Conservation (phyloP, 2,888 invertebrate genomes). For the Clanis bilineata region DNA sequence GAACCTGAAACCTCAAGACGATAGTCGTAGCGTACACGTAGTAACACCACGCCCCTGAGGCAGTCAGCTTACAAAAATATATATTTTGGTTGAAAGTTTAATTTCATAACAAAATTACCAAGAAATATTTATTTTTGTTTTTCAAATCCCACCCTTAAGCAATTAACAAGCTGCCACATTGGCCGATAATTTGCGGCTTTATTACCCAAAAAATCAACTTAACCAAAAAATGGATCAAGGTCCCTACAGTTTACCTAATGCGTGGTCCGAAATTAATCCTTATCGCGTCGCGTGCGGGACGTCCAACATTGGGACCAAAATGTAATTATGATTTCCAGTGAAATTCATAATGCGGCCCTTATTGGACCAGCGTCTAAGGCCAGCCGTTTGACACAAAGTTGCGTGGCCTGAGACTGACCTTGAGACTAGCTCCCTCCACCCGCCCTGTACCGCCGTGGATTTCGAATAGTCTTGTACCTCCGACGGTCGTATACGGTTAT, state of each 20-base stretch:
- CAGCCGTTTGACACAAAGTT: conserved; percentile 53
- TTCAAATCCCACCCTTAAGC: not conserved
- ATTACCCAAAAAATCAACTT: conserved; percentile 26
- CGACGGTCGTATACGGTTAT: conserved; percentile 68
- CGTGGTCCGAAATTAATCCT: conserved; percentile 63
- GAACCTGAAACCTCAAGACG: too few relatives aligned
- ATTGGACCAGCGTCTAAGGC: conserved; percentile 45
- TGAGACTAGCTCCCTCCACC: conserved; percentile 57
- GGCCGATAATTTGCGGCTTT: conserved; percentile 11
- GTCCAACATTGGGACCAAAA: conserved; percentile 48
- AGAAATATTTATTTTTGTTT: too few relatives aligned
- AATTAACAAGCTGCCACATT: not conserved
- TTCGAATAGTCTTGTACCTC: conserved; percentile 71
- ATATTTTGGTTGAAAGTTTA: too few relatives aligned
- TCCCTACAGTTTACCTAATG: conserved; percentile 61
- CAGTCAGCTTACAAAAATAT: too few relatives aligned
- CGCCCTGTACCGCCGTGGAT: conserved; percentile 53
- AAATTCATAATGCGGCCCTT: conserved; percentile 57
- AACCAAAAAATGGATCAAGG: conserved; percentile 65
- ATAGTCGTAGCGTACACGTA: too few relatives aligned
- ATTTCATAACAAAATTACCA: too few relatives aligned
- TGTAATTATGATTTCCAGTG: conserved; percentile 58
- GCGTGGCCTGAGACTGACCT: conserved; percentile 78
- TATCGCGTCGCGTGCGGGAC: conserved; percentile 69
- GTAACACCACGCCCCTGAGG: too few relatives aligned